These are phyloP conservation scores for Cochlearius cochlearius DNA, from an alignment of 2,113 vertebrate species.

Conservation along the genomic window DNA sequence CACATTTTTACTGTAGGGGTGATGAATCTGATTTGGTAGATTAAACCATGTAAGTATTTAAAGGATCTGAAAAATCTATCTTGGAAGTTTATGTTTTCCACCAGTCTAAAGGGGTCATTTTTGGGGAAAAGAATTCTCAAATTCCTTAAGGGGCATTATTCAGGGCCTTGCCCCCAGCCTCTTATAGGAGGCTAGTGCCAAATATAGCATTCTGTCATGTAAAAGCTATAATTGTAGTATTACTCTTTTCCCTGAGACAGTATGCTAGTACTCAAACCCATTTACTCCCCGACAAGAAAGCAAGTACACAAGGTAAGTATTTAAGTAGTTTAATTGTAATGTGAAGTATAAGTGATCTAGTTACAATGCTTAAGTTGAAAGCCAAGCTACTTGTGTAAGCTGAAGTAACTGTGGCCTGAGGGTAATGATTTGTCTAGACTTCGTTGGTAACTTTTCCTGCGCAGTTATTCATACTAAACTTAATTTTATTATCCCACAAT, in stretches of 20 bases:
- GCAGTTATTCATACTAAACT: background rate
- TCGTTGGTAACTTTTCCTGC: background rate
- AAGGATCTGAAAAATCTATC: background rate
- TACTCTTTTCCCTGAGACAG: background rate
- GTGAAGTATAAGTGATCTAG: background rate
- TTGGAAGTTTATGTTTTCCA: background rate
- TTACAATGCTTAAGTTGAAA: background rate
- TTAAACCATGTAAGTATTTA: background rate
- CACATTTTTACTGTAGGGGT: background rate
- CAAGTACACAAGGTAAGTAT: background rate
- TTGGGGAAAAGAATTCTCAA: background rate
- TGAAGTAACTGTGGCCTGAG: background rate
- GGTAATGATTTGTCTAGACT: background rate
- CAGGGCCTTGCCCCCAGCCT: background rate
- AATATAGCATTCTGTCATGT: background rate
- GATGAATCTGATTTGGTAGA: background rate
- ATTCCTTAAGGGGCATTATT: background rate
- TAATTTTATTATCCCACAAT: background rate
- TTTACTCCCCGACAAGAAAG: background rate
- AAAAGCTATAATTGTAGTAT: background rate
- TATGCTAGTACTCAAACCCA: background rate
- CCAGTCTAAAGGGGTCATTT: background rate
- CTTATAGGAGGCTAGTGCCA: background rate
- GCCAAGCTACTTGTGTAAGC: background rate
- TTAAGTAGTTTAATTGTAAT: background rate